Conservation (phyloP, 2,888 invertebrate genomes). For the Thumatha senex region DNA sequence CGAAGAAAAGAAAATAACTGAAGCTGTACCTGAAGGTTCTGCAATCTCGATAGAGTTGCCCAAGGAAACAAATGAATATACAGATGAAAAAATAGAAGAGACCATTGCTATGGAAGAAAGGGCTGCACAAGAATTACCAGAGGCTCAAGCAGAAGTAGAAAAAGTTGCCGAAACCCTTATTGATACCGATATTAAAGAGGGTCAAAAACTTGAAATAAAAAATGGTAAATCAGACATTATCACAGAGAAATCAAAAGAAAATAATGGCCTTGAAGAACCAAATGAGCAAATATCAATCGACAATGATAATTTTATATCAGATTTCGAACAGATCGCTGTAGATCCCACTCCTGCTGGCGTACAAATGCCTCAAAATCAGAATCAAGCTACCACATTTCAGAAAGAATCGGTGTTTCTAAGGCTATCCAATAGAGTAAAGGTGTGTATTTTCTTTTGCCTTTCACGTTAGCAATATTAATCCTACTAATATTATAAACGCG, state of each 20-base stretch:
- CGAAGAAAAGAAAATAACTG: constrained; percentile 55
- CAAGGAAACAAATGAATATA: constrained; percentile 55
- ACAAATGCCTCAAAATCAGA: constrained; percentile 52
- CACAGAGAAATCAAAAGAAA: constrained; percentile 63
- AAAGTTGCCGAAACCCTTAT: constrained; percentile 46
- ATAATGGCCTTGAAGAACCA: constrained; percentile 51
- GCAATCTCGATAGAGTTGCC: constrained; percentile 52
- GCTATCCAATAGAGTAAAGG: constrained; percentile 97
- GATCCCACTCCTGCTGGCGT: constrained; percentile 70
- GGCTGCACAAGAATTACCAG: constrained; percentile 44
- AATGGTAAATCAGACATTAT: constrained; percentile 53
- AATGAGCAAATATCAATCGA: constrained; percentile 69
- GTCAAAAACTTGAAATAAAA: constrained; percentile 52
- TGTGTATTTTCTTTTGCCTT: constrained; percentile 53
- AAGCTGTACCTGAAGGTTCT: constrained; percentile 47
- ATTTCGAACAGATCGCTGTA: constrained; percentile 79
- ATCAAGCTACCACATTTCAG: constrained; percentile 79
- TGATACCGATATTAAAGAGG: constrained; percentile 57
- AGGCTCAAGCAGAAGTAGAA: constrained; percentile 45
- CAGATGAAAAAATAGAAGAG: constrained; percentile 57
- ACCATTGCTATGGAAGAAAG: constrained; percentile 50
- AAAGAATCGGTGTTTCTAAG: constrained; percentile 98
- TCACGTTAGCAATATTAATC: neutral
- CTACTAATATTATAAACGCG: no score
- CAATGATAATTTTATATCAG: constrained; percentile 78